Evolutionary conservation across 2,113 vertebrate species (phyloP), one percentile per base, ranked within the genome.

Genomic region (Laticauda laticaudata): DNA sequence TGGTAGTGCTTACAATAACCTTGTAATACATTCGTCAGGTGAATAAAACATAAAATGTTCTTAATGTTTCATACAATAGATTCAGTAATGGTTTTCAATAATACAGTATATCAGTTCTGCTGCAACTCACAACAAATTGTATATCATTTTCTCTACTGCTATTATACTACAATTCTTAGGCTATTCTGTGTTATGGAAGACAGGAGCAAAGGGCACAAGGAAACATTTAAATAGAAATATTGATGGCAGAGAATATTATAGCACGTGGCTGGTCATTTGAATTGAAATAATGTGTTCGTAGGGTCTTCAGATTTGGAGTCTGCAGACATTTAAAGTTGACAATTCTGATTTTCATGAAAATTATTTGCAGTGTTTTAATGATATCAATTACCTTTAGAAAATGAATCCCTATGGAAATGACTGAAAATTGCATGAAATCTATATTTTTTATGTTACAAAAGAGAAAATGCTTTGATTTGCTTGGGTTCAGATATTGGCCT

Each of bases 271-370:
- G 18, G 86, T 26, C 29, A 64, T 18, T 61, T 93, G n/a, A 91
- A 20, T 18, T n/a, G 91, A 90, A 69, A 91, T 53, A 39, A 88
- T 93, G 91, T 92, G 24, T 43, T 59, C 24, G 39, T 26, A 21
- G 39, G 26, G 29, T 48, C 43, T 91, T 91, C 10, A 4, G n/a
- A n/a, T 81, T 55, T 20, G 64, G 85, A 88, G 90, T 3, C 6
- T 90, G 92, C 8, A 51, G 91, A 86, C 86, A 54, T 93, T 95
- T 93, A 94, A 95, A 94, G 75, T 93, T 95, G 95, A 94, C 92
- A 90, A 18, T 81, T 88, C 53, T 54, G 8, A n/a, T 91, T 81
- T 75, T 23, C 34, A 56, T 85, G 34, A 26, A 43, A 75, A 90
- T 21, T 39, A 69, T 54, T 88, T 20, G 1, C 45, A 15, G 1